Evolutionary conservation across 2,888 invertebrate genomes (phyloP), one percentile per base, ranked within the genome.

Genomic region (Hirtodrosophila cameraria): DNA sequence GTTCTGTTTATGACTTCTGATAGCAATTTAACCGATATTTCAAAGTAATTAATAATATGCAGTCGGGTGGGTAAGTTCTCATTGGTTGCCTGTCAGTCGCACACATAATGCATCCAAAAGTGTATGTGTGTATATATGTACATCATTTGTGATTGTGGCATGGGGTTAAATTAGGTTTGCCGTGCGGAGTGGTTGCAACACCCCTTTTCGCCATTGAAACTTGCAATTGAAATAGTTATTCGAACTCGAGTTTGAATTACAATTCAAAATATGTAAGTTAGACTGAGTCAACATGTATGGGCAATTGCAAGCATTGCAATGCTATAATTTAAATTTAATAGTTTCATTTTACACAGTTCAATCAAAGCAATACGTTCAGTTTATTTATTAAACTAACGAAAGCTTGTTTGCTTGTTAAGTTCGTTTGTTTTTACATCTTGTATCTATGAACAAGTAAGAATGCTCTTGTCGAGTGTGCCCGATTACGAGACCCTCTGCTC

Each of bases 161-260:
- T 57, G 46, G 73, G 73, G 73, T 68, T 68, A 63, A 71, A 68
- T 68, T 63, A 68, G 41, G 39, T 54, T 62, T 52, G 35, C 12
- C 59, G 46, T 30, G 45, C 15, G 43, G 43, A 62, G 70, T 61
- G 58, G 61, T 71, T 71, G 72, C 62, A n/a, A n/a, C n/a, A 49
- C 33, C 58, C 43, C 58, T 50, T 43, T 30, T 35, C 30, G 66
- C 65, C 66, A 59, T 64, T 64, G 58, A 39, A 30, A 15, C 16
- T 20, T 20, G 18, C 31, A 50, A 48, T 27, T 38, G 30, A 8
- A 20, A 20, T 45, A 9, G 12, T 12, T 3, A 39, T 28, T 13
- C 33, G 11, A 12, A 18, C 25, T 7, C 28, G 25, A 58, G 48
- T 49, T 39, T 16, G 18, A 46, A 50, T 48, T 57, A 39, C 12